Percentiles rank a stretch among this genome's conserved stretches.
Conservation (phyloP, 2,797 vertebrate species). For the Coccyzus lansbergi region DNA sequence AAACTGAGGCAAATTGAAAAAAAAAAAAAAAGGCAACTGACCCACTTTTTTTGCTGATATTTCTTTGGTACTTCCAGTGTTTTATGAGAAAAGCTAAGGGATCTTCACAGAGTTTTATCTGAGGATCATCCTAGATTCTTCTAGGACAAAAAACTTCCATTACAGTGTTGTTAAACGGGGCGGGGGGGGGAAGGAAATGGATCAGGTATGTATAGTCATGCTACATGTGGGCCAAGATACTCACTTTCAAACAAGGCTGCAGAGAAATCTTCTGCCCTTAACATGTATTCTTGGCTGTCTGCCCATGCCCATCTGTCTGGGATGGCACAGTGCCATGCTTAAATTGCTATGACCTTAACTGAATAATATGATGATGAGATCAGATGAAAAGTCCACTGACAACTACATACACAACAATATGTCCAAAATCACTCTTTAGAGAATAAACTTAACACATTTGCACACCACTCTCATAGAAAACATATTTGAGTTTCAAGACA, state of each 20-base stretch:
- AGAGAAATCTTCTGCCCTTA: neutral
- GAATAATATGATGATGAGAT: neutral
- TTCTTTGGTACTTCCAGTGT: neutral
- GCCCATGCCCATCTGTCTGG: conserved; percentile 14
- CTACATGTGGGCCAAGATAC: neutral
- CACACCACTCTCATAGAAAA: neutral
- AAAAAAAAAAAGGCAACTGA: neutral
- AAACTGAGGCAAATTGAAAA: neutral
- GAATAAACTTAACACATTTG: neutral
- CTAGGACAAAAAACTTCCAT: neutral
- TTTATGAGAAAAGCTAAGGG: neutral
- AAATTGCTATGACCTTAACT: neutral
- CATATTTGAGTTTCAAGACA: neutral
- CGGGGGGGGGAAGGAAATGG: neutral
- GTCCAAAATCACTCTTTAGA: neutral
- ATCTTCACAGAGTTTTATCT: neutral
- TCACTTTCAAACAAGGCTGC: neutral
- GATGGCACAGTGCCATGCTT: conserved; percentile 8
- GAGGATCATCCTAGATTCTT: neutral
- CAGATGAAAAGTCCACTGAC: neutral
- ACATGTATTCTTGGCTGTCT: neutral
- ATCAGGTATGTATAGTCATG: neutral
- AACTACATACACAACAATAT: neutral
- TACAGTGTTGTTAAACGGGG: accelerated
- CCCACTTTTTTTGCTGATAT: neutral